Evolutionary conservation across 2,888 invertebrate genomes (phyloP).

Genomic region (Lysandra coridon): DNA sequence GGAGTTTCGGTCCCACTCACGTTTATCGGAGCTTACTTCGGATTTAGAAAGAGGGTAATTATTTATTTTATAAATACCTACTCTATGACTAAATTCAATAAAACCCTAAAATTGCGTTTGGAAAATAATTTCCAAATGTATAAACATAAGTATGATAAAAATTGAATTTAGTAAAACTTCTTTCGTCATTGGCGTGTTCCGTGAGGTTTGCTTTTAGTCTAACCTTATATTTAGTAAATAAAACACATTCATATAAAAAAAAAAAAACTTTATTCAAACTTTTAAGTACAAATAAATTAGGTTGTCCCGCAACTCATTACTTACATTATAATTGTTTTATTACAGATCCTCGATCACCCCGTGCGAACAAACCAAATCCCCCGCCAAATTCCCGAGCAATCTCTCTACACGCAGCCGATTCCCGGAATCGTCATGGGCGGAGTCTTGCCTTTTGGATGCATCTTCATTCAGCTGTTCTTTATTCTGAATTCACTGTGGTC

Average conservation of each 20-base stretch:
- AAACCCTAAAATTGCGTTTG: background rate
- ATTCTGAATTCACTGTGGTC: slow-evolving; percentile 99
- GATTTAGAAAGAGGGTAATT: slow-evolving; percentile 96
- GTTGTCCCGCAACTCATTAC: background rate
- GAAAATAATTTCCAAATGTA: too few relatives aligned
- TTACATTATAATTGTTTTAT: slow-evolving; percentile 21
- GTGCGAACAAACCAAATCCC: slow-evolving; percentile 99
- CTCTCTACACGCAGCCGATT: slow-evolving; percentile 97
- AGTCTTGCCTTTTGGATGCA: slow-evolving; percentile 98
- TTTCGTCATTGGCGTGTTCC: too few relatives aligned
- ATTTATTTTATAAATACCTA: background rate
- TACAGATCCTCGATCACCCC: slow-evolving; percentile 95
- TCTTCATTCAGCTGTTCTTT: slow-evolving; percentile 99
- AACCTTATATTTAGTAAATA: background rate
- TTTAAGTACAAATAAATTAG: background rate
- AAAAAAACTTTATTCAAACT: background rate
- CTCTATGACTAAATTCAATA: background rate
- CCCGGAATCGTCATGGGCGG: slow-evolving; percentile 99
- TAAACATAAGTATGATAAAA: too few relatives aligned
- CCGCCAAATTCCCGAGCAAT: slow-evolving; percentile 98
- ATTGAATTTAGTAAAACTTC: too few relatives aligned
- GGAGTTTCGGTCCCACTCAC: slow-evolving; percentile 99
- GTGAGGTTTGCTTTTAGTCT: background rate
- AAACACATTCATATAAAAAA: background rate
- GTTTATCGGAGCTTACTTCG: slow-evolving; percentile 98